Base-by-base conservation (phyloP, 2,797 vertebrate genomes). In the Ammospiza maritima region DNA sequence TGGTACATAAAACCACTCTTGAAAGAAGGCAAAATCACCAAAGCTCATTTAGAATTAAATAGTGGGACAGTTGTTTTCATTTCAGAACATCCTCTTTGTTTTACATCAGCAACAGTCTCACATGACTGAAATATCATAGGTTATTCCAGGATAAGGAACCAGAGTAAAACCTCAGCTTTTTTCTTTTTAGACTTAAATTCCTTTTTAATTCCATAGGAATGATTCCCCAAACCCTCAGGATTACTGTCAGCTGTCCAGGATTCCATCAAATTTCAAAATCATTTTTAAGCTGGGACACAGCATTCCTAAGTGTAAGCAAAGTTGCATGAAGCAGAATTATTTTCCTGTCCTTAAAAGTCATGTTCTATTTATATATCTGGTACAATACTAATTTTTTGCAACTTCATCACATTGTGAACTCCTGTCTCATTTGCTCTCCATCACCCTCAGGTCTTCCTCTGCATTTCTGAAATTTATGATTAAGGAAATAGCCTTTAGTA, bases 391-490 rank as follows among this genome's bases (percentile, higher is more conserved):
- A 57, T 40, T 83, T 95, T 93, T 83, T 94, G 93, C 86, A 80
- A 57, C 80, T 94, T 93, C 80, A 84, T 89, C 93, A 92, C 86
- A 77, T 71, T 77, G 71, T 85, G 81, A 94, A 87, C 45, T 87
- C 75, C 62, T 88, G 89, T 97, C 84, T 90, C 78, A 65, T 80
- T 90, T 90, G 72, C 26, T 96, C 44, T 93, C 57, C 69, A 56
- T 90, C 92, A 94, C 81, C 92, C 86, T 90, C 75, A 80, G 81
- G 90, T 93, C 67, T 70, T 94, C 42, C 67, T 87, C 78, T 58
- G 65, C 44, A 60, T 86, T 88, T 80, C 67, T 78, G 76, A 45
- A 71, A 83, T 26, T 93, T 56, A 32, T 8, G 54, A 91, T 88
- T 84, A 88, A 88, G 53, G 42, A 90, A 67, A 78, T 88, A 44